Evolutionary conservation across 2,113 vertebrate species (phyloP), one percentile per base, ranked within the genome.

Genomic region (Tragelaphus imberbis): DNA sequence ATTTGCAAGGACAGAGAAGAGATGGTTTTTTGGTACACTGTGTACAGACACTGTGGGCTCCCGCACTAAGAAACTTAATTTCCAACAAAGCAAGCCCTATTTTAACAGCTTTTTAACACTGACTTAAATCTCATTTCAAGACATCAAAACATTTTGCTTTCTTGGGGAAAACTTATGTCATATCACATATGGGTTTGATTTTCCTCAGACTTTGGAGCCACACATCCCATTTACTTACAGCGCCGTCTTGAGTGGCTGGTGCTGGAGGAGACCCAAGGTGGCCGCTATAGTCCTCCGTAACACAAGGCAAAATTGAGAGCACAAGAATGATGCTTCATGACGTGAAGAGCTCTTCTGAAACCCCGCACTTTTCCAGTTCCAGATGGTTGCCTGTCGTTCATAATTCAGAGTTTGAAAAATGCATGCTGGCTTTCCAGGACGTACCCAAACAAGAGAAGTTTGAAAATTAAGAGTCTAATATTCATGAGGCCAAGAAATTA

Each of bases 401-500:
- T 75, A 68, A 95, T 84, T 87, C 47, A 49, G 51, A 96, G n/a
- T 81, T 93, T 94, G 84, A 93, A 63, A 86, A 93, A 95, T 56
- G 40, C 27, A 84, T 15, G 21, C 75, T 93, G 79, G 13, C 84
- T 97, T 97, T 71, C 88, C 23, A 65, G 11, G 6, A 91, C n/a
- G 28, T 79, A 86, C 25, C 68, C 63, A 92, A 97, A 90, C 1
- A 85, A 92, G 40, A 58, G 56, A 65, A 89, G 68, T 40, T 56
- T 97, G 91, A 92, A 97, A 95, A 95, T 94, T 71, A 97, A 96
- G 87, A 96, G 88, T 95, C 53, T 97, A 81, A 93, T 61, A 97
- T 93, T 95, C 82, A 93, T 58, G 91, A 94, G 88, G 71, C 61
- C 89, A 95, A 95, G 61, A 95, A 94, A 96, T 97, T 96, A 95